Evolutionary conservation across 2,888 invertebrate genomes (phyloP), one percentile per base, ranked within the genome.

Genomic region (Sisyra terminalis): DNA sequence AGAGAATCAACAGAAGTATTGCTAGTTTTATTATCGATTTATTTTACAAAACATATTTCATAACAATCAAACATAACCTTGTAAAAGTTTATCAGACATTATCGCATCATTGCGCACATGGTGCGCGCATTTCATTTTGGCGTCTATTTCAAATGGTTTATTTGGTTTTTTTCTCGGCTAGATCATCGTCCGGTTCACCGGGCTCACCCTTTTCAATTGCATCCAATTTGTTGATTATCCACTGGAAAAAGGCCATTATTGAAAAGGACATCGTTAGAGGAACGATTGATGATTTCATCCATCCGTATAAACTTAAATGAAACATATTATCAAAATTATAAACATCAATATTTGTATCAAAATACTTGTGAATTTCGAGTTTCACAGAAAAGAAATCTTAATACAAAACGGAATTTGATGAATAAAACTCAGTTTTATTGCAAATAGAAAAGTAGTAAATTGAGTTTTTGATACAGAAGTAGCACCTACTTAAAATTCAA

Each of bases 231-330:
- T 67, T 69, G 57, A 84, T 78, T 64, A 84, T 76, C 69, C 80
- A 84, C 51, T 85, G 85, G 53, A 87, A 85, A 53, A 84, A 74
- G 30, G 70, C 73, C 45, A 88, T 63, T 45, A 87, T 75, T 0
- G 74, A 66, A 52, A 87, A 78, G 0, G 86, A 86, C 66, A 85
- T 81, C 40, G 75, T 70, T n/a, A 88, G 60, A n/a, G 88, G 87
- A 42, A 84, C 67, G 11, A 75, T 73, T 3, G 83, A 79, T 8
- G 83, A 84, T 60, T 72, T 76, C 45, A 85, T 65, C 83, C 84
- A 84, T 42, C 74, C 72, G 75, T 77, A 74, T 11, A 83, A 55
- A 54, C 83, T 83, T 65, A 45, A 67, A 66, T 57, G 50, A 45
- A 46, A 50, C 48, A 51, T 16, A 42, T 29, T 24, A 16, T 15